These are phyloP conservation scores for Mormyrus lacerda DNA, from an alignment of 2,113 vertebrate species.

Conservation along the genomic window DNA sequence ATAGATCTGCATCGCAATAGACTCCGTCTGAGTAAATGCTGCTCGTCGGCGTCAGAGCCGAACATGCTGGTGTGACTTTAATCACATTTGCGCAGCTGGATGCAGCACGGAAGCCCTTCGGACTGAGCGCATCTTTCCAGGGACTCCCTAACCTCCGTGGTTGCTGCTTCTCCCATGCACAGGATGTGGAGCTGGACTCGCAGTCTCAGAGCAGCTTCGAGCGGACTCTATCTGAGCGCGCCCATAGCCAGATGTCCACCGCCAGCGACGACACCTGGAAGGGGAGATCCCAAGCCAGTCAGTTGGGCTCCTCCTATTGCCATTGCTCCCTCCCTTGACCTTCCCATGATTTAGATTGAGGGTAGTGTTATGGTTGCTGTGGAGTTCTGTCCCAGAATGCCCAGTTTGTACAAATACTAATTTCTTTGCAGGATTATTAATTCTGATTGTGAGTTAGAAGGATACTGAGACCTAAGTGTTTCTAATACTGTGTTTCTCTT, in stretches of 20 bases:
- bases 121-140: not conserved
- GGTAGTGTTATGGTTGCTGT: not conserved
- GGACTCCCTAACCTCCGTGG: not conserved
- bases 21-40: not conserved
- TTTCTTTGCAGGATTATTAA: not conserved
- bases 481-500: not conserved
- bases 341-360: not conserved
- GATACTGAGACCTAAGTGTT: too few relatives aligned
- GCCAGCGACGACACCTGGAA: constrained; percentile 92
- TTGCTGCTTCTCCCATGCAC: constrained; percentile 20
- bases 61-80: not conserved
- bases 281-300: constrained; percentile 71
- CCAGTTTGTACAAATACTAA: not conserved
- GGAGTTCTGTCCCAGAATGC: not conserved
- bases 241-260: constrained; percentile 89
- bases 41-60: not conserved
- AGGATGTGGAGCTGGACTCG: constrained; percentile 86
- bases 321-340: not conserved
- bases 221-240: constrained; percentile 84
- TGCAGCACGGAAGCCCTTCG: not conserved
- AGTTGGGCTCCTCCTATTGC: constrained; percentile 26
- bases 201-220: constrained; percentile 92
- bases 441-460: too few relatives aligned
- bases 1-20: not conserved
- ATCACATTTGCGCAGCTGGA: not conserved